Evolutionary conservation across 2,113 vertebrate species (phyloP).

Genomic region (Aphyosemion australe): DNA sequence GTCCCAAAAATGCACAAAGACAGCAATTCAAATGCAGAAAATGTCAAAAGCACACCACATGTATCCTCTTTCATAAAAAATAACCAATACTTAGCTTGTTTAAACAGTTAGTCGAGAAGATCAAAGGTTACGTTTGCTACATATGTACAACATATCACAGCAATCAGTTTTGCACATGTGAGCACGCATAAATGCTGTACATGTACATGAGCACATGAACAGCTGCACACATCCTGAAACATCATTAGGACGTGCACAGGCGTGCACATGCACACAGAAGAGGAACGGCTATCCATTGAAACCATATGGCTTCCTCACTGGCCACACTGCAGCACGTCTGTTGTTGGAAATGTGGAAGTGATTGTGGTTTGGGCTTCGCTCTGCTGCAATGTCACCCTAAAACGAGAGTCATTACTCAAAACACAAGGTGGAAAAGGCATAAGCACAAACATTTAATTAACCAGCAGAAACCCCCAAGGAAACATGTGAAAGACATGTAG

Average conservation of each 20-base stretch:
- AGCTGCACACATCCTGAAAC: not conserved
- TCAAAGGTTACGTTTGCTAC: no score
- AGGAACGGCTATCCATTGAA: not conserved
- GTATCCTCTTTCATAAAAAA: no score
- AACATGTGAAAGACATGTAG: not conserved
- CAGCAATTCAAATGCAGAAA: no score
- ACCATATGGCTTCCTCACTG: conserved; percentile 9
- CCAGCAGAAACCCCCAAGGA: not conserved
- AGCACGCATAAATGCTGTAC: no score
- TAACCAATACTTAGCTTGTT: no score
- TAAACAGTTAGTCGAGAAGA: no score
- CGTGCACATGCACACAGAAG: conserved; percentile 1
- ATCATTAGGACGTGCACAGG: conserved; percentile 6
- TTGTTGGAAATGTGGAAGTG: conserved; percentile 53
- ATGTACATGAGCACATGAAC: not conserved
- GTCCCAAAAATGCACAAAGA: no score
- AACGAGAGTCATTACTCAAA: conserved; percentile 13
- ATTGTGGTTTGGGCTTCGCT: conserved; percentile 29
- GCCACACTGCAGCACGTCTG: not conserved
- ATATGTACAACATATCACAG: no score
- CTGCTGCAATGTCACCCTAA: not conserved
- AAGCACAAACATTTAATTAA: conserved; percentile 5
- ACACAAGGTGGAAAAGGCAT: conserved; percentile 35
- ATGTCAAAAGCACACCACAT: no score
- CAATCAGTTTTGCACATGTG: no score